A percentile compares a stretch with the other conserved stretches of the same genome.
These are phyloP conservation scores for Patella ulyssiponensis DNA, from an alignment of 2,888 invertebrate species.

Conservation along the genomic window DNA sequence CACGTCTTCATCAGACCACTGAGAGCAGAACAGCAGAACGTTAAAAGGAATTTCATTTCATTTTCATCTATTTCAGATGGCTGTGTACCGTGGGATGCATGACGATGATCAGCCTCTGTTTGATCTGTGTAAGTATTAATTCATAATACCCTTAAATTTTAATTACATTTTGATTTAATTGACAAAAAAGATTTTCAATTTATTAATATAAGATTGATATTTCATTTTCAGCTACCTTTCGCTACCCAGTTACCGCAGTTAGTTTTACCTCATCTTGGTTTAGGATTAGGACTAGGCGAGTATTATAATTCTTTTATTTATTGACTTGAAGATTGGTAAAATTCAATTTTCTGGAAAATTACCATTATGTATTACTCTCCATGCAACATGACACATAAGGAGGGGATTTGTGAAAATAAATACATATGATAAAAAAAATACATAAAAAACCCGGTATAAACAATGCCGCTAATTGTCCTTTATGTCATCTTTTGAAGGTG, in stretches of 20 bases:
- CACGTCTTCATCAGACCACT: no score
- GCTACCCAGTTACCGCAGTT: constrained; percentile 78
- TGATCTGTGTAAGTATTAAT: constrained; percentile 76
- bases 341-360: no score
- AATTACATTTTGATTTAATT: no score
- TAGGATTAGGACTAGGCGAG: constrained; percentile 85
- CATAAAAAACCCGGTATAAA: no score
- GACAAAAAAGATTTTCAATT: no score
- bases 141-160: no score
- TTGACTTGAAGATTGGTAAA: neutral
- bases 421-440: no score
- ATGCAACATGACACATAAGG: no score
- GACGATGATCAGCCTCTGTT: constrained; percentile 78
- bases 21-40: no score
- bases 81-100: constrained; percentile 79
- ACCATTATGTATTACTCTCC: no score
- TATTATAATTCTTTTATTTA: neutral
- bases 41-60: neutral
- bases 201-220: neutral
- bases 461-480: neutral
- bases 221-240: constrained; percentile 76
- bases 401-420: no score
- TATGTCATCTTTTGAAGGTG: constrained; percentile 61
- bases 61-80: constrained; percentile 73
- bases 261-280: constrained; percentile 83